These are phyloP conservation scores for Drosophila subquinaria DNA, from an alignment of 2,888 invertebrate species.

Conservation along the genomic window DNA sequence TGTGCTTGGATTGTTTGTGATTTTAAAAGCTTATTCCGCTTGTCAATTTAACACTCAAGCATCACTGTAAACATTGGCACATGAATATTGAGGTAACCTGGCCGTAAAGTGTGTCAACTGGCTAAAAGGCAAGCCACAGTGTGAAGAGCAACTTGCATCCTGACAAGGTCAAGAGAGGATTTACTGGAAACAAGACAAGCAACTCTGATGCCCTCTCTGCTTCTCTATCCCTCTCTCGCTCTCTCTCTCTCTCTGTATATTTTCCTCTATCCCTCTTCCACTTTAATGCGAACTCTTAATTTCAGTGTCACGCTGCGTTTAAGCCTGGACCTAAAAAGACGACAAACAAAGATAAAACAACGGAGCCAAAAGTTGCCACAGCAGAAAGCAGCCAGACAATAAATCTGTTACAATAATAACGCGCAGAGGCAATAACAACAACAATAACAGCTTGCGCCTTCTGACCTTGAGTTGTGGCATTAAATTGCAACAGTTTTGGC, in stretches of 20 bases:
- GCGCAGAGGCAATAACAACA: slow-evolving; percentile 24
- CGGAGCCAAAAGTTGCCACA: slow-evolving; percentile 51
- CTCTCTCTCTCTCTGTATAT: background rate
- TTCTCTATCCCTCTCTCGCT: background rate
- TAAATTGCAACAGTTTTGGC: slow-evolving; percentile 69
- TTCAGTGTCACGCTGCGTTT: slow-evolving; percentile 71
- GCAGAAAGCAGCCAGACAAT: slow-evolving; percentile 36
- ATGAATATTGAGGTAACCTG: slow-evolving; percentile 49
- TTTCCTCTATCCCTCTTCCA: background rate
- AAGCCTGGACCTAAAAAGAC: slow-evolving; percentile 39
- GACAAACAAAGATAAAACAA: slow-evolving; percentile 31
- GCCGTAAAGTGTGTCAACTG: slow-evolving; percentile 63
- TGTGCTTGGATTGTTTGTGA: slow-evolving; percentile 5
- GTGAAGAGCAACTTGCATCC: slow-evolving; percentile 41
- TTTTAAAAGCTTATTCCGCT: slow-evolving; percentile 11
- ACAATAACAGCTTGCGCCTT: slow-evolving; percentile 53
- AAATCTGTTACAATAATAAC: slow-evolving; percentile 50
- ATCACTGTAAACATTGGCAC: slow-evolving; percentile 34
- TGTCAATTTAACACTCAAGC: slow-evolving; percentile 27
- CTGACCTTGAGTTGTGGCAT: slow-evolving; percentile 71
- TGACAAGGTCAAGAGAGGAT: slow-evolving; percentile 60
- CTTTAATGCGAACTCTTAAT: slow-evolving; percentile 28
- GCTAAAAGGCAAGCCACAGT: slow-evolving; percentile 27
- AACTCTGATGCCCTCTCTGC: background rate
- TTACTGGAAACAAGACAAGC: slow-evolving; percentile 42